Conservation (phyloP, 1,140 invertebrate genomes). For the Ceratina australensis region DNA sequence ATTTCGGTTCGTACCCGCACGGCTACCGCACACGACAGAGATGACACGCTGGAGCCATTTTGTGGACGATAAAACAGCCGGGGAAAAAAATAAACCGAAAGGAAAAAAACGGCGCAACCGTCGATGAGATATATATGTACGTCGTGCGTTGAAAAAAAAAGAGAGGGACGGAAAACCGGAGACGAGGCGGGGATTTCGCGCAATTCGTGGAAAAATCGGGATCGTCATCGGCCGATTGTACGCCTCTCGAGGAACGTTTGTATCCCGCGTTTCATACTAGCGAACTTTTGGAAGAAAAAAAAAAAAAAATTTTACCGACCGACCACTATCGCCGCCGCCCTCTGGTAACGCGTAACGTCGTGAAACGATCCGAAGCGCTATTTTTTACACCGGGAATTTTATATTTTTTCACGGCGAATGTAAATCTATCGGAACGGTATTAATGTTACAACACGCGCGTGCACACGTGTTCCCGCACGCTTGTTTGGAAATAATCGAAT, state of each 20-base stretch:
- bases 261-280: constrained; percentile 53
- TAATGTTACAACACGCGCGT: constrained; percentile 33
- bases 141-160: no score
- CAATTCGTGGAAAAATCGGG: constrained; percentile 32
- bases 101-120: background rate
- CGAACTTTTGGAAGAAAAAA: constrained; percentile 41
- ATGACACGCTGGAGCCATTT: constrained; percentile 48
- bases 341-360: no score
- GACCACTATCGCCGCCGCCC: background rate
- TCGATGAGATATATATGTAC: background rate
- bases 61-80: constrained; percentile 48
- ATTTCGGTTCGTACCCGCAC: constrained; percentile 51
- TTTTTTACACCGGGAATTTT: constrained; percentile 25
- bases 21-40: constrained; percentile 28
- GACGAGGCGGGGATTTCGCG: background rate
- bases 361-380: background rate
- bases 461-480: constrained; percentile 10
- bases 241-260: constrained; percentile 53
- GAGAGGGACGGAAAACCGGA: no score
- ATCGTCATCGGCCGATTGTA: constrained; percentile 44
- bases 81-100: constrained; percentile 40
- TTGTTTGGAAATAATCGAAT: constrained; percentile 36
- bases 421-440: constrained; percentile 46
- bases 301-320: constrained; percentile 40
- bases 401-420: constrained; percentile 24